Base-by-base conservation (phyloP, 2,797 vertebrate genomes). In the Sebastes taczanowskii region DNA sequence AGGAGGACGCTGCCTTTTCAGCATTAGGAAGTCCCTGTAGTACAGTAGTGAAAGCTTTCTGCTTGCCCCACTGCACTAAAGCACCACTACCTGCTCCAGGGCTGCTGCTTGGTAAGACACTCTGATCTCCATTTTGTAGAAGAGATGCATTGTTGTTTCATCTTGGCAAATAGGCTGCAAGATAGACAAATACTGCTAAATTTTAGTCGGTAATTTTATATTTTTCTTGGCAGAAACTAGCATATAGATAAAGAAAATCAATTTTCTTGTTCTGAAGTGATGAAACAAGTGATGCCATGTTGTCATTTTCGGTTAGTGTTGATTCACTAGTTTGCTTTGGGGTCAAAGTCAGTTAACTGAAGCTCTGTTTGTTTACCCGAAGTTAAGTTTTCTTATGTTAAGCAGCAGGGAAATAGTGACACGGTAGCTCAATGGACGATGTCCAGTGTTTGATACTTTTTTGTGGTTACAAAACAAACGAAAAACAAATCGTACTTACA, bases 41-140 rank as follows among this genome's bases (percentile, higher is more conserved):
- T 35, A 38, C 35, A 64, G 62, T 14, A 16, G 49, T 69, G 49
- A 84, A 84, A 46, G 9, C 29, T 7, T 27, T 80, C 22, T 63
- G 3, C 2, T 4, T 22, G 53, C 49, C 23, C 13, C 32, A 18
- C 42, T 72, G 77, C 74, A 66, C 53, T 56, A n/a, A 72, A 77
- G 65, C 34, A 62, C 32, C 68, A 42, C 22, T 35, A 7, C 22
- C 49, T 42, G 68, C 53, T 81, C 2, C 27, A 8, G 27, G 55
- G 56, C 67, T 30, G 53, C 71, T 71, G 60, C 52, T 74, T 70
- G 78, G 32, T 69, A 10, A 29, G 6, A 49, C 49, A 56, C 11
- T 6, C 56, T 34, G 38, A 27, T 35, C 27, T 81, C 58, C 58
- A 32, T 58, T 71, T 58, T 65, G 30, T 67, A 29, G 29, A 72